phyloP scores from a whole-genome alignment of 2,113 vertebrate genomes.

The Bungarus multicinctus region DNA sequence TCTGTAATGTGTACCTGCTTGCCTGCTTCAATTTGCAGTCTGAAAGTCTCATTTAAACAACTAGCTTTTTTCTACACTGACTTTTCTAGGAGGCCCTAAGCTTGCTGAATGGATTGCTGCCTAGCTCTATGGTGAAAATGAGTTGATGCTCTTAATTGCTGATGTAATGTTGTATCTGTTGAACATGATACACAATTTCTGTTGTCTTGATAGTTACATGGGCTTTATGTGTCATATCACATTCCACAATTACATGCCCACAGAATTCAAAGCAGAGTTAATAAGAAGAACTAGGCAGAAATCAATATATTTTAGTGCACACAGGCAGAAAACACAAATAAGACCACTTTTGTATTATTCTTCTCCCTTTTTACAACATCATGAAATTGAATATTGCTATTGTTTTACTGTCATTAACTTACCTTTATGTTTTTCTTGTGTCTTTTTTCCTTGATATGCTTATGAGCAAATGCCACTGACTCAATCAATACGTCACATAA shows the following conservation, averaged over 20 bases:
- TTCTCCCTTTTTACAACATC: background rate
- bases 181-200: background rate
- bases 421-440: constrained; percentile 88
- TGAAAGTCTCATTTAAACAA: background rate
- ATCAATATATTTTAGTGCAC: background rate
- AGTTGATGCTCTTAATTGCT: background rate
- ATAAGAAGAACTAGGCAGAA: background rate
- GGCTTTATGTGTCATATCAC: background rate
- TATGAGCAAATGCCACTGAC: constrained; percentile 81
- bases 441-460: constrained; percentile 88
- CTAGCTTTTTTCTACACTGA: background rate
- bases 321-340: background rate
- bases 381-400: background rate
- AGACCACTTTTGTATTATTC: background rate
- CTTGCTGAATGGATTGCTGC: background rate
- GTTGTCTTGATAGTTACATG: background rate
- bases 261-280: background rate
- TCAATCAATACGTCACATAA: constrained; percentile 86
- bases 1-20: background rate
- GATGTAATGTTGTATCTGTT: background rate
- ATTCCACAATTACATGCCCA: background rate
- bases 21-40: background rate
- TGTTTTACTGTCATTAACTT: constrained; percentile 37
- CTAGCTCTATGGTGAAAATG: background rate
- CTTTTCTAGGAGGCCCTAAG: background rate